These are phyloP conservation scores for Lepeophtheirus salmonis DNA, from an alignment of 1,140 invertebrate genomes.

Conservation along the genomic window DNA sequence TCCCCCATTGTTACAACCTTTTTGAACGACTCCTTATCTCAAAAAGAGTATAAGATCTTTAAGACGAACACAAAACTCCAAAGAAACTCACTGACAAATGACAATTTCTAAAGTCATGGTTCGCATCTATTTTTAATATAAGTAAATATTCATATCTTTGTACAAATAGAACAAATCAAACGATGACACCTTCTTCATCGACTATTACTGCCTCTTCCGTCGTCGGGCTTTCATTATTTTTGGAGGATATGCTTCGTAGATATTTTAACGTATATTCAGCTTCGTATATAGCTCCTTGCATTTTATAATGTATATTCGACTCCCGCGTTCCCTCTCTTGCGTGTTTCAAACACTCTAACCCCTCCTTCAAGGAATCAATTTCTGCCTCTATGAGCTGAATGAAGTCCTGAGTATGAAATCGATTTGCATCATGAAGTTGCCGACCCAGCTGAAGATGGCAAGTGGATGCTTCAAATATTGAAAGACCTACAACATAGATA, in stretches of 20 bases:
- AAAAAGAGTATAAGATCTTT: too few relatives aligned
- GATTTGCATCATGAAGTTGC: conserved; percentile 5
- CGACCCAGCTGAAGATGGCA: conserved; percentile 14
- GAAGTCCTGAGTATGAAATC: conserved; percentile 7
- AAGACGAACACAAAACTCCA: too few relatives aligned
- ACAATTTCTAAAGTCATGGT: too few relatives aligned
- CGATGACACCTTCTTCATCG: too few relatives aligned
- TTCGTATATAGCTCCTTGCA: conserved; percentile 1
- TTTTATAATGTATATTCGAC: conserved; percentile 1
- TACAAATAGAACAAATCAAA: too few relatives aligned
- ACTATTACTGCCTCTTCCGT: too few relatives aligned
- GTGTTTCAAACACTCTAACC: conserved; percentile 2
- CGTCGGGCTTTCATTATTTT: too few relatives aligned
- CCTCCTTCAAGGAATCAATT: conserved; percentile 1
- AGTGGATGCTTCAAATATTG: conserved; percentile 9
- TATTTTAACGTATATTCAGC: conserved; percentile 7
- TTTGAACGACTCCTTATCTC: too few relatives aligned
- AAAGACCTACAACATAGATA: background rate
- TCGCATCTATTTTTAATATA: too few relatives aligned
- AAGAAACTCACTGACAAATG: too few relatives aligned
- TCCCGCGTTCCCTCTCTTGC: conserved; percentile 2
- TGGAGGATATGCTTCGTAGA: background rate
- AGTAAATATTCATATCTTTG: too few relatives aligned
- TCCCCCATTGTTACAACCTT: too few relatives aligned
- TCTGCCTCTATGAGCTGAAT: conserved; percentile 11